Base-by-base conservation (phyloP, 1,140 invertebrate species). In the Atta texana region DNA sequence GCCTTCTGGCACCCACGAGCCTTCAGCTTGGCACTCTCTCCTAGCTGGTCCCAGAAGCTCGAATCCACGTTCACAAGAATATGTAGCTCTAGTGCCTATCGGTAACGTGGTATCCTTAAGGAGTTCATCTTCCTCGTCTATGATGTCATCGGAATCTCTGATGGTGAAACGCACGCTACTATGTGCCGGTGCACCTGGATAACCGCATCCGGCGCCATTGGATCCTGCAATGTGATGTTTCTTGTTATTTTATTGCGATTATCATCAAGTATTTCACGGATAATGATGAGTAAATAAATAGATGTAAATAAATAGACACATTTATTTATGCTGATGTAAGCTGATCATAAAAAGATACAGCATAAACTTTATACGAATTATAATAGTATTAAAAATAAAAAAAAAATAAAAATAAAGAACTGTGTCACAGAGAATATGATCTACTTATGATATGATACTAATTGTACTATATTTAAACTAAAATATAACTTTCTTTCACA, bases 171-270 rank as follows among this genome's bases (percentile, higher is more conserved):
- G 95, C 6, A 99, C 97, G 55, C 94, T 96, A 66, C 97, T 98
- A 95, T 99, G 98, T 1, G 98, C 98, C 31, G 98, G 98, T 1
- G 98, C 97, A n/a, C 98, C 98, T n/a, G 98, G 98, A 95, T 98
- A 99, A 72, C 97, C 96, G 94, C 98, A 99, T 72, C 92, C 93
- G 24, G 80, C 55, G n/a, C 80, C 85, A 77, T 89, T 90, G 87
- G 89, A 92, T 84, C 91, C 94, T 94, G 86, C 68, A 92, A 90
- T 21, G 51, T 7, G 12, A 87, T 31, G 21, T 49, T 53, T 51
- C 31, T 44, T 28, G 24, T 80, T 77, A 55, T 3, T 21, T 14
- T 78, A 68, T 76, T 28, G 21, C 16, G 2, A 53, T 61, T 31
- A 16, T 72, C n/a, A 55, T 4, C 14, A 24, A 39, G 12, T 49